Evolutionary conservation across 2,113 vertebrate genomes (phyloP), one percentile per base, ranked within the genome.

Genomic region (Coptodon bakossiorum): DNA sequence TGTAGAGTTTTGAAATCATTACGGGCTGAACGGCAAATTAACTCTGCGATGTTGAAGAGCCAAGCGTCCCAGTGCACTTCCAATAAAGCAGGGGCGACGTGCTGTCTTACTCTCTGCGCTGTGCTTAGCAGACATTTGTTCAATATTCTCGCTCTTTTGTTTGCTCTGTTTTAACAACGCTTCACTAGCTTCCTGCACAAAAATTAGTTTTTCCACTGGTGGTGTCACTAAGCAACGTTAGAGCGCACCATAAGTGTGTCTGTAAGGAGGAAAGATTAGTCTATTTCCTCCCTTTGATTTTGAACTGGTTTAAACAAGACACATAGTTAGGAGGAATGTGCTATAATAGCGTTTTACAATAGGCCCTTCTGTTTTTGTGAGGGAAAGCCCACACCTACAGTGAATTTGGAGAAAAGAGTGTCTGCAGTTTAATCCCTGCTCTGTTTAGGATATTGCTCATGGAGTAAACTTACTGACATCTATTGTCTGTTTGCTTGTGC

Each of bases 181-280:
- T 93, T 90, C 89, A 93, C 88, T 90, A 29, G 81, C 91, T 93
- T 92, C 93, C 87, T 91, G 89, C 87, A 84, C 84, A 94, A 93
- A 95, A 95, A 94, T 89, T 34, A 86, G 89, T 93, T 95, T 95
- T 95, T 95, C 93, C 92, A 95, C 90, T 45, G 87, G 53, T 71
- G 87, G 86, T 91, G 94, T 95, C 93, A 92, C 95, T 31, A 87
- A 89, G 95, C 92, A 95, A 94, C 92, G 82, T 86, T 54, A 7
- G 76, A 91, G 93, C 13, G 22, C 61, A 4, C 9, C 84, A 83
- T 91, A 89, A 88, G 86, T 88, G 91, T 85, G 81, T 89, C 89
- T 89, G 91, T 84, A 66, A 91, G 88, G 83, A 91, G 86, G 84
- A 93, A 90, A 92, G 91, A 94, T 94, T 90, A 94, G 92, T 91